Evolutionary conservation across 2,113 vertebrate species (phyloP), one percentile per base, ranked within the genome.

Genomic region (Spilogale gracilis): DNA sequence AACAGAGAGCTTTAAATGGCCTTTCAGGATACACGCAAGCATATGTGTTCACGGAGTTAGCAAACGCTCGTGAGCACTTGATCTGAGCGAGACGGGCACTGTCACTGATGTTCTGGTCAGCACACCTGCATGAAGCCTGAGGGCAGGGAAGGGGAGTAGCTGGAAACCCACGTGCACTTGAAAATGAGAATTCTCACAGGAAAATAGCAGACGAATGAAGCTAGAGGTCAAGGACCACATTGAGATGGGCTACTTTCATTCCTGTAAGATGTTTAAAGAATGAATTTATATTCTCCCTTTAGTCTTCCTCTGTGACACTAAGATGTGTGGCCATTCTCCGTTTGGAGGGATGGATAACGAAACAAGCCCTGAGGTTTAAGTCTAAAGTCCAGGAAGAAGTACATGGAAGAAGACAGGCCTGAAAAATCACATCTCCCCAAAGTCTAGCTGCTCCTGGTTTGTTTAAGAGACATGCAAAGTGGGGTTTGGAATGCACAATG

Each of bases 301-400:
- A n/a, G 21, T 54, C 23, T 17, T 63, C 81, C 80, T 27, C 3
- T 38, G 9, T 60, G 63, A 79, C 38, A 23, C 54, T 50, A 38
- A 83, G 50, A 48, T 18, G 9, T 30, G 58, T 4, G 25, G 67
- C 8, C 30, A 69, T 61, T 74, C 76, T 88, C 61, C 52, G 58
- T 78, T 3, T 63, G 56, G 87, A 83, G 30, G 60, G 16, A 63
- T 11, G 25, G 56, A 71, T 76, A 56, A 80, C 1, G 2, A 56
- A 83, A 45, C 25, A 52, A 89, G 58, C 30, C 20, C 78, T 14
- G 4, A 17, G 16, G 54, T 38, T 83, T 71, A 74, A 81, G 81
- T 69, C 18, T 80, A 61, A 93, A 79, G 38, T 69, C 85, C 61
- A 96, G 32, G 18, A 63, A 13, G 38, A n/a, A 78, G 74, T 48